phyloP scores from a whole-genome alignment of 2,797 vertebrate genomes.

The Argyrosomus regius region DNA sequence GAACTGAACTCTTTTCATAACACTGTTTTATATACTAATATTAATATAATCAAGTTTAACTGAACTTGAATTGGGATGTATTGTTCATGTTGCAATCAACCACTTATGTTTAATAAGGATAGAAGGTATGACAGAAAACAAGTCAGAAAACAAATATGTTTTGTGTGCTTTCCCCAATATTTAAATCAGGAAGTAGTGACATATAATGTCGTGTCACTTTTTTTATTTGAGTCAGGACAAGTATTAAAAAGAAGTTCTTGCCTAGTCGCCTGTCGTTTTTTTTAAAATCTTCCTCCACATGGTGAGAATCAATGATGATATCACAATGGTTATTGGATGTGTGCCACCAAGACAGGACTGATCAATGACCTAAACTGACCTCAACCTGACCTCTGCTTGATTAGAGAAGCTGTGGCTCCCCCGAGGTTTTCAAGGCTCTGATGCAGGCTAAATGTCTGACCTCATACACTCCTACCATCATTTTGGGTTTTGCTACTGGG shows the following conservation, averaged over 20 bases:
- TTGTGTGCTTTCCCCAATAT: neutral
- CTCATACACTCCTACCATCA: conserved; percentile 21
- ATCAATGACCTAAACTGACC: conserved; percentile 39
- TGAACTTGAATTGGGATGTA: neutral
- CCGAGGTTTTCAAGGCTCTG: neutral
- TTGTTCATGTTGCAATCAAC: neutral
- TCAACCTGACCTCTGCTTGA: conserved; percentile 36
- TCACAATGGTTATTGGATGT: conserved; percentile 28
- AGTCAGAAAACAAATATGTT: neutral
- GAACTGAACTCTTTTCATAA: too few relatives aligned
- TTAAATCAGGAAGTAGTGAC: neutral
- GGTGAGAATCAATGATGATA: conserved; percentile 13
- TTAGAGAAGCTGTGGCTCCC: conserved; percentile 27
- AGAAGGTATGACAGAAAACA: too few relatives aligned
- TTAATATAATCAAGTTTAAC: neutral
- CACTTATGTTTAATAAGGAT: neutral
- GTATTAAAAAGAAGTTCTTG: neutral
- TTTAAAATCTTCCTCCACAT: conserved; percentile 1
- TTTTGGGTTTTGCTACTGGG: conserved; percentile 17
- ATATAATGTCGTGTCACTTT: too few relatives aligned
- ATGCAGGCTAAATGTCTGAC: conserved; percentile 44
- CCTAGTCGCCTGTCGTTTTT: neutral
- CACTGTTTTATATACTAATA: too few relatives aligned
- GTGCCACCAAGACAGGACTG: conserved; percentile 20
- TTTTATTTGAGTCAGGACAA: neutral